Evolutionary conservation across 53 echinoderm and acorn worm genomes (phyloP), one percentile per base, ranked within the genome.

Genomic region (Zoroaster sp.): DNA sequence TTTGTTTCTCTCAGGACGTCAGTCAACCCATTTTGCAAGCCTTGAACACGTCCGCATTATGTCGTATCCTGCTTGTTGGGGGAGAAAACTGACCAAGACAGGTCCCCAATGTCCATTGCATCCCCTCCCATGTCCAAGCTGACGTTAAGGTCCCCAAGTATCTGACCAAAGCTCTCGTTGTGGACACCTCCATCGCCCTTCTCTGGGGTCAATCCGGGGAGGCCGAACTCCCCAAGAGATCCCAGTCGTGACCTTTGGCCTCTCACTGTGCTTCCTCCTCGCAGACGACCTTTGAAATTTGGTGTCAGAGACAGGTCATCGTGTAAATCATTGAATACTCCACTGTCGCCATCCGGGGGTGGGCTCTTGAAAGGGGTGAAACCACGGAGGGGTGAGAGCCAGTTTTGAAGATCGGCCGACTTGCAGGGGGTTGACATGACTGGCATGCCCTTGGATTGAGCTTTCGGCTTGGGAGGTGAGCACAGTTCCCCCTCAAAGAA

Each of bases 131-230:
- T 86, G 45, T 95, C 90, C 53, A 92, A 85, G 38, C 46, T 87
- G 31, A 88, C 77, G 63, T 59, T 59, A 7, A 89, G 73, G 53
- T 91, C 93, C 44, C 91, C 92, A 91, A 95, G 90, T 71, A 95
- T 92, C 47, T 95, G 83, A 21, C 85, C 87, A 74, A 95, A 91
- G 66, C 95, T 95, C 37, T 91, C 91, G 74, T 95, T 93, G 45
- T 88, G 89, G 35, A 90, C 39, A 40, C 68, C 34, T 3, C 40
- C 52, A 49, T 71, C 65, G 28, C 17, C 44, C 66, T 88, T 81
- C 46, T 89, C 86, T 4, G 95, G 95, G 17, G 95, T 95, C 71
- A 93, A 72, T 43, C 93, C 79, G 10, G 89, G 79, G 15, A 92
- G 76, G 14, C 92, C 92, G 12, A 92, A 47, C 14, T 92, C 92